phyloP scores from a whole-genome alignment of 1,140 invertebrate species.

The Acyrthosiphon pisum region DNA sequence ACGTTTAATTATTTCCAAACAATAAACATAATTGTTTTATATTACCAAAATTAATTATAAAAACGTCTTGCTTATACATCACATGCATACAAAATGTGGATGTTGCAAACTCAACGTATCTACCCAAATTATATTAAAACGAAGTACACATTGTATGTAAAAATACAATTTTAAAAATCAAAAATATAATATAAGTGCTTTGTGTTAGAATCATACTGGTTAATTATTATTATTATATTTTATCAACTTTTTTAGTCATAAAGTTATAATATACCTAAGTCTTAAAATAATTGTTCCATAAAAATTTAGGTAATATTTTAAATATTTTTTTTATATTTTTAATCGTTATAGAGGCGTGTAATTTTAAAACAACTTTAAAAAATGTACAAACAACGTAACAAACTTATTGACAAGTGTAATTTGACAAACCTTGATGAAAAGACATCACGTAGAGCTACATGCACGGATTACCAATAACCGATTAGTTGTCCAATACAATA shows the following conservation, averaged over 20 bases:
- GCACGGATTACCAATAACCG: neutral
- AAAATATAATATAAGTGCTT: neutral
- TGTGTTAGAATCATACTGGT: neutral
- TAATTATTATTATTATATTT: neutral
- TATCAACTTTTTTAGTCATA: neutral
- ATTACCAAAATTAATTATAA: too few relatives aligned
- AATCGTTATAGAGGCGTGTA: neutral
- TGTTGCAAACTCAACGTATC: neutral
- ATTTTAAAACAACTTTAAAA: neutral
- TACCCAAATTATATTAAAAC: neutral
- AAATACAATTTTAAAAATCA: neutral
- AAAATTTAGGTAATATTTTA: neutral
- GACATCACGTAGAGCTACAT: slow-evolving; percentile 43
- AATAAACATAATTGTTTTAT: too few relatives aligned
- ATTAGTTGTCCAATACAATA: neutral
- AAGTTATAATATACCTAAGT: neutral
- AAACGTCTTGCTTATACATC: too few relatives aligned
- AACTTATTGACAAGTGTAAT: neutral
- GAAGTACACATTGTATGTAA: neutral
- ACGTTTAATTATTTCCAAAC: too few relatives aligned
- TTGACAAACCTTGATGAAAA: slow-evolving; percentile 31
- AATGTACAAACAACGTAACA: neutral
- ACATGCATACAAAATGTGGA: neutral
- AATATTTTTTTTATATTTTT: neutral
- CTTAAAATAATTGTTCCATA: neutral